These are phyloP conservation scores for Ryuthela nishihirai DNA, from an alignment of 2,888 invertebrate genomes.

Conservation along the genomic window DNA sequence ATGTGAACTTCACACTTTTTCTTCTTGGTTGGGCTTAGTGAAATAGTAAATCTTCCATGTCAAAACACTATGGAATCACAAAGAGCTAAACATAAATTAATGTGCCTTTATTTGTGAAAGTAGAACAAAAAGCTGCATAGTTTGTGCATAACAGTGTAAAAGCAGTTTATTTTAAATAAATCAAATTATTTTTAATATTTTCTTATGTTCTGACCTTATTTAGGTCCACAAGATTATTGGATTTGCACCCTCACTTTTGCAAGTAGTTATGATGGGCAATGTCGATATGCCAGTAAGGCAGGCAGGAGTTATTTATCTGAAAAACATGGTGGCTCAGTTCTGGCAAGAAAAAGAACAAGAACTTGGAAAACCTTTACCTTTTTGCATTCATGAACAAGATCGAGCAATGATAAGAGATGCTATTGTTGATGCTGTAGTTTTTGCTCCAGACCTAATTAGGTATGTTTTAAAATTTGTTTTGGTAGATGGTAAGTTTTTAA, in stretches of 20 bases:
- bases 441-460: constrained; percentile 83
- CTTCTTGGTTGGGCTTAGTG: too few species aligned
- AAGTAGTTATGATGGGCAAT: constrained; percentile 80
- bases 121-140: too few species aligned
- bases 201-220: background rate
- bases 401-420: constrained; percentile 84
- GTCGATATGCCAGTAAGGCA: constrained; percentile 84
- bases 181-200: too few species aligned
- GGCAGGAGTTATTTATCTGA: constrained; percentile 94
- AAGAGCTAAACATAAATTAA: too few species aligned
- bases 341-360: constrained; percentile 76
- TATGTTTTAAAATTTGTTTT: too few species aligned
- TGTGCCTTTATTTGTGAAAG: too few species aligned
- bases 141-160: too few species aligned
- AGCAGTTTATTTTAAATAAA: too few species aligned
- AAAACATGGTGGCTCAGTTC: constrained; percentile 81
- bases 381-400: constrained; percentile 94
- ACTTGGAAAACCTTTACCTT: constrained; percentile 52
- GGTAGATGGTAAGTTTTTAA: too few species aligned
- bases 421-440: constrained; percentile 93
- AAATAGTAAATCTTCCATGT: too few species aligned
- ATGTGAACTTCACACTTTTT: too few species aligned
- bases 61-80: too few species aligned
- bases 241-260: constrained; percentile 87
- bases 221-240: constrained; percentile 93